These are phyloP conservation scores for Ariolimax columbianus DNA, from an alignment of 2,888 invertebrate genomes.

Conservation along the genomic window DNA sequence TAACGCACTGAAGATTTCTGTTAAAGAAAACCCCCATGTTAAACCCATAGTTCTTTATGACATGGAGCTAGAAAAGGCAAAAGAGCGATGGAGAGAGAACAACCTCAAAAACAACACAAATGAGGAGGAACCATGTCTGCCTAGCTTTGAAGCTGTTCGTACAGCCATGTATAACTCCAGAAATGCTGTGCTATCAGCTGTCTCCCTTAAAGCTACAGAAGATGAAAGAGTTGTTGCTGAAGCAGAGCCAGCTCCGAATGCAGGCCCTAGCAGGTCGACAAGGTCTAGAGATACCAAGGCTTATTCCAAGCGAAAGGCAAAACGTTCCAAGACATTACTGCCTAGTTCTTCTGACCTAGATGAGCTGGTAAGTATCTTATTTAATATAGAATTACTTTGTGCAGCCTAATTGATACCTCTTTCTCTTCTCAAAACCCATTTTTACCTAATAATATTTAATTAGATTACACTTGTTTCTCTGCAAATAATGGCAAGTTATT, in stretches of 20 bases:
- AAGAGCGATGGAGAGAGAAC: conserved; percentile 27
- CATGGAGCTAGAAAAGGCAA: conserved; percentile 40
- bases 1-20: conserved; percentile 45
- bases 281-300: conserved; percentile 43
- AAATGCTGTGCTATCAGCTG: conserved; percentile 49
- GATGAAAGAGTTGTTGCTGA: conserved; percentile 4
- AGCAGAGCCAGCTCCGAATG: background rate
- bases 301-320: conserved; percentile 33
- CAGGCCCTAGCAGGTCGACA: conserved; percentile 41
- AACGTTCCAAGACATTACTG: conserved; percentile 18
- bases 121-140: conserved; percentile 40
- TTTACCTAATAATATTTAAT: no score
- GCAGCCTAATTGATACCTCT: background rate
- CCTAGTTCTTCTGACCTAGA: conserved; percentile 24
- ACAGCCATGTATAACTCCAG: conserved; percentile 51
- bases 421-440: background rate
- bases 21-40: conserved; percentile 50
- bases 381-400: background rate
- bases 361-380: conserved; percentile 37
- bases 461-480: no score
- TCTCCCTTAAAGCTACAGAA: conserved; percentile 42
- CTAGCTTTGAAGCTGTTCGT: conserved; percentile 46
- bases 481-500: background rate
- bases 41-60: conserved; percentile 49
- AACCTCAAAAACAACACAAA: conserved; percentile 21